These are phyloP conservation scores for Brenthis daphne DNA, from an alignment of 2,888 invertebrate species.

Conservation along the genomic window DNA sequence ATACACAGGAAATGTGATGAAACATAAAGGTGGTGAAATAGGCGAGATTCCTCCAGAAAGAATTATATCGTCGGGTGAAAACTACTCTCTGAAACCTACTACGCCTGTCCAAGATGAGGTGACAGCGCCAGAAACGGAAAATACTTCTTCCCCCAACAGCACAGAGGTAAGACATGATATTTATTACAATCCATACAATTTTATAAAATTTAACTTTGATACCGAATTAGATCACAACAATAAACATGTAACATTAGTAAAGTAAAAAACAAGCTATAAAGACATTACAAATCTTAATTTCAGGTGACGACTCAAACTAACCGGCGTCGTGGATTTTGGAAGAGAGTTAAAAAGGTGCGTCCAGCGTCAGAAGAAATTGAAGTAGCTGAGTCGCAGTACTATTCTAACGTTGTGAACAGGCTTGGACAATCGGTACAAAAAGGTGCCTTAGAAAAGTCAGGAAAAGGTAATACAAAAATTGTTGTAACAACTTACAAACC, in stretches of 20 bases:
- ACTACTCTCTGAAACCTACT: conserved; percentile 54
- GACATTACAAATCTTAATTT: conserved; percentile 22
- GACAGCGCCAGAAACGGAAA: conserved; percentile 49
- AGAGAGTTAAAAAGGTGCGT: conserved; percentile 84
- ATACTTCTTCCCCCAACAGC: conserved; percentile 48
- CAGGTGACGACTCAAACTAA: conserved; percentile 58
- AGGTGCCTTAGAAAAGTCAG: conserved; percentile 53
- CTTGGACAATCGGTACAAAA: conserved; percentile 60
- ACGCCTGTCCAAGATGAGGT: conserved; percentile 50
- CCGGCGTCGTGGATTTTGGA: conserved; percentile 87
- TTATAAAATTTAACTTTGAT: no score
- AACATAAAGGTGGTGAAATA: conserved; percentile 79
- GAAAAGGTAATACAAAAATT: conserved; percentile 53
- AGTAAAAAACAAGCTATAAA: no score
- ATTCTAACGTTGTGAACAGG: conserved; percentile 82
- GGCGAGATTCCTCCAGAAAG: conserved; percentile 79
- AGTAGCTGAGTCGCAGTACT: conserved; percentile 89
- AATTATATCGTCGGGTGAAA: conserved; percentile 66
- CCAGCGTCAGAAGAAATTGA: conserved; percentile 86
- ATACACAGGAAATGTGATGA: conserved; percentile 73
- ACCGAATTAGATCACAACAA: no score
- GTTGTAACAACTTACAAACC: conserved; percentile 72
- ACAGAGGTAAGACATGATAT: conserved; percentile 55
- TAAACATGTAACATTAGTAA: no score
- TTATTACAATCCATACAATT: not conserved